Percentiles rank a stretch among this genome's conserved stretches.
Evolutionary conservation across 2,888 invertebrate genomes (phyloP).

Genomic region (Anagyrus pseudococci): DNA sequence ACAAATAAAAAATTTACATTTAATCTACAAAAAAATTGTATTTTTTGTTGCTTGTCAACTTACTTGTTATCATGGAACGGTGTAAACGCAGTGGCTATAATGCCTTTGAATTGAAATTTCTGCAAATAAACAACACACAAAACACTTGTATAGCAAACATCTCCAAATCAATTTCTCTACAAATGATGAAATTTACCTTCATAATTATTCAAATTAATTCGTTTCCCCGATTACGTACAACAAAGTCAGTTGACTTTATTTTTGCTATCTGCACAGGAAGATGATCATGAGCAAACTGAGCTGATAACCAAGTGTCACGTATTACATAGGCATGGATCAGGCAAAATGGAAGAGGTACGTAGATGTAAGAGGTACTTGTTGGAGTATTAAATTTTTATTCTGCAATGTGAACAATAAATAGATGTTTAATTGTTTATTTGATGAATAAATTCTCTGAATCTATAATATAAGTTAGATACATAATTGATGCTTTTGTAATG

Average conservation of each 20-base stretch:
- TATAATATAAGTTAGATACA: not conserved
- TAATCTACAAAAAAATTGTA: not conserved
- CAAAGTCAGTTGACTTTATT: not conserved
- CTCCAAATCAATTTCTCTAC: not conserved
- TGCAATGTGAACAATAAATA: no score
- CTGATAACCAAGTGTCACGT: no score
- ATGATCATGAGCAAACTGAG: not conserved
- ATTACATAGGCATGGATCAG: no score
- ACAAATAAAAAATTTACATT: not conserved
- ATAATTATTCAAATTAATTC: no score
- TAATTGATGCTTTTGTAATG: no score
- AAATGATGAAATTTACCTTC: not conserved
- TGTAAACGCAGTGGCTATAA: conserved; percentile 68
- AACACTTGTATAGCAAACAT: not conserved
- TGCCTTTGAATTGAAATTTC: not conserved
- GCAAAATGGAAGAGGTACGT: no score
- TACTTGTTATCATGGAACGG: conserved; percentile 70
- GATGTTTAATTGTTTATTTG: not conserved
- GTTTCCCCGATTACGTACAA: no score
- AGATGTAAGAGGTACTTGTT: not conserved
- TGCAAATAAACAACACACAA: not conserved
- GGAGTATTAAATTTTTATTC: no score
- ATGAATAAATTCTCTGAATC: not conserved
- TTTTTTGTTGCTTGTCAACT: not conserved
- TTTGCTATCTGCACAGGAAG: not conserved